Base-by-base conservation (phyloP, 2,113 vertebrate species). In the Corythornis madagascariensis region DNA sequence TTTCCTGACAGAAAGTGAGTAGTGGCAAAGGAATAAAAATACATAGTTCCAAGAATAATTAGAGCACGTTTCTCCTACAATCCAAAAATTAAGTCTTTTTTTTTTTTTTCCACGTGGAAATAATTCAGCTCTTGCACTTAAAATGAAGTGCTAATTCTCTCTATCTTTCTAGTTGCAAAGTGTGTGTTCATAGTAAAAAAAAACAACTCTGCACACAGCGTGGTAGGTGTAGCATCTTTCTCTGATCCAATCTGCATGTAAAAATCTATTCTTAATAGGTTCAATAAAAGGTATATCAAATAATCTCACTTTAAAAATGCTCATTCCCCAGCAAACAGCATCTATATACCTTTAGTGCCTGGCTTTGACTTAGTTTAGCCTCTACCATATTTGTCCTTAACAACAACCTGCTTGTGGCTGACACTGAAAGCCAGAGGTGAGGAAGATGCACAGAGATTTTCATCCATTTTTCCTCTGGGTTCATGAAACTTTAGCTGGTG, bases 111-210 rank as follows among this genome's bases (percentile, higher is more conserved):
- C 38, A 52, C 42, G 31, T 88, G 72, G 52, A 77, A 80, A 60
- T 77, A 90, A 93, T 89, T 90, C 69, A 85, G 33, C 64, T 91
- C 66, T 83, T 77, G 61, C 57, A 60, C 81, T 81, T 74, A 66
- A 90, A 81, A 76, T 90, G 65, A 89, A 89, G 67, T 92, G 73
- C 63, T 93, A 78, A 88, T 95, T 92, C 70, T 85, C 43, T 88
- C 9, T 83, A 12, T 74, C 79, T 81, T 50, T 9, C 70, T 80
- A 29, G 82, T 92, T 94, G 75, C 35, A 88, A 26, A 3, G 0
- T 59, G 52, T 77, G 45, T 15, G 25, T 89, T 92, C 50, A 21
- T 89, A 92, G 57, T 77, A 42, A 29, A 56, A 40, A 63, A 38
- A 61, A 29, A 10, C 53, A 66, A 88, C 61, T 63, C 74, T 0